These are phyloP conservation scores for Megaceryle maxima DNA, from an alignment of 2,113 vertebrate genomes.

Conservation along the genomic window DNA sequence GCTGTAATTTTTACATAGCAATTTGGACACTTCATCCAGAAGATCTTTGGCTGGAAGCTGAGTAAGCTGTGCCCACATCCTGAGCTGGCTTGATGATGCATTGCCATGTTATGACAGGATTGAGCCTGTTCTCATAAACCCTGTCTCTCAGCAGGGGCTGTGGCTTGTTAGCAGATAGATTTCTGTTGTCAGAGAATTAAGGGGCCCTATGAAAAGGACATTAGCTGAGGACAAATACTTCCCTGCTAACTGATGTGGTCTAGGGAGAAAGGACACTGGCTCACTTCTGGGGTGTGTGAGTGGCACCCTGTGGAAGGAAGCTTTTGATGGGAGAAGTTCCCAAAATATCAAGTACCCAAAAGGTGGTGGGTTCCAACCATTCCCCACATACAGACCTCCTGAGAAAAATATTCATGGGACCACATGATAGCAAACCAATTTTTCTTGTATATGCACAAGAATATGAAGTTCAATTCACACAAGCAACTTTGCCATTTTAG, in stretches of 20 bases:
- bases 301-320: background rate
- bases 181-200: background rate
- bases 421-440: background rate
- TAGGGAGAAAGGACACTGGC: accelerated
- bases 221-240: background rate
- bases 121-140: background rate
- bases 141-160: background rate
- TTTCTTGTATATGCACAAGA: background rate
- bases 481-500: background rate
- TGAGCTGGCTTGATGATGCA: background rate
- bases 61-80: constrained; percentile 10
- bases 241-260: background rate
- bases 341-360: background rate
- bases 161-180: background rate
- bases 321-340: background rate
- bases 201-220: background rate
- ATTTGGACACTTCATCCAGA: background rate
- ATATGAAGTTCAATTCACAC: background rate
- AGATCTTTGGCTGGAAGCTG: background rate
- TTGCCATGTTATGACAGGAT: background rate
- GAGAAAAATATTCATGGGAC: background rate
- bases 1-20: background rate
- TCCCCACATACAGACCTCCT: background rate
- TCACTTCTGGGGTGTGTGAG: background rate
- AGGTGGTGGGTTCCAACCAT: background rate